phyloP scores from a whole-genome alignment of 2,113 vertebrate genomes.

The Capricornis sumatraensis region DNA sequence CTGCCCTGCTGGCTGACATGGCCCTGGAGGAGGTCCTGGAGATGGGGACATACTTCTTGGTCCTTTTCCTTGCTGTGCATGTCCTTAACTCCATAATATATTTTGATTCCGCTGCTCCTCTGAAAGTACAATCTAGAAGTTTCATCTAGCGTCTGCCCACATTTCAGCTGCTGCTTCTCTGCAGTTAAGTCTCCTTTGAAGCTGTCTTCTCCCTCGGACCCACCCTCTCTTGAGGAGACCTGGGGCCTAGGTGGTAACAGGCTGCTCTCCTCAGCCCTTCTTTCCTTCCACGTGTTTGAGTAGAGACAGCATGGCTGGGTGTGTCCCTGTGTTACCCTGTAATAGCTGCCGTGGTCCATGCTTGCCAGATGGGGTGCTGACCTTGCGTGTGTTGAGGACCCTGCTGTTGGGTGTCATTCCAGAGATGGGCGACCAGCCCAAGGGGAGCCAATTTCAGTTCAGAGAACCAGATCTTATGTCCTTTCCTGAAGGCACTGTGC shows the following conservation, averaged over 20 bases:
- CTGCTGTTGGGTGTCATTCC: not conserved
- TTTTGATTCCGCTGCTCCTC: not conserved
- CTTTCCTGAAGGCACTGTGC: not conserved
- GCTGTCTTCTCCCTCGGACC: not conserved
- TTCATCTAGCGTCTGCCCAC: not conserved
- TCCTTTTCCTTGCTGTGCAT: rapidly evolving
- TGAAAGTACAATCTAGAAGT: not conserved
- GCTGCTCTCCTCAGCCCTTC: not conserved
- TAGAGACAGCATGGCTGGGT: rapidly evolving
- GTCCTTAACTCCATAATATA: not conserved
- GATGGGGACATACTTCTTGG: not conserved
- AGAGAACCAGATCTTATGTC: not conserved
- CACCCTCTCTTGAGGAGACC: not conserved
- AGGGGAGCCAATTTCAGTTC: not conserved
- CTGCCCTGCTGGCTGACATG: not conserved
- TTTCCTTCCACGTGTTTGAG: not conserved
- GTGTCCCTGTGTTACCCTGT: rapidly evolving
- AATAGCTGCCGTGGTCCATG: not conserved
- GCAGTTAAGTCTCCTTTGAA: not conserved
- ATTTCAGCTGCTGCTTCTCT: not conserved
- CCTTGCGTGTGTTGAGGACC: not conserved
- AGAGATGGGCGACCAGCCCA: not conserved
- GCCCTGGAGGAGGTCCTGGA: not conserved
- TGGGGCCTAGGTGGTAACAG: not conserved
- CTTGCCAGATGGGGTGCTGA: not conserved